Percentiles rank a stretch among this genome's conserved stretches.
phyloP scores from a whole-genome alignment of 2,797 vertebrate species.

The Coracias cyanogaster region DNA sequence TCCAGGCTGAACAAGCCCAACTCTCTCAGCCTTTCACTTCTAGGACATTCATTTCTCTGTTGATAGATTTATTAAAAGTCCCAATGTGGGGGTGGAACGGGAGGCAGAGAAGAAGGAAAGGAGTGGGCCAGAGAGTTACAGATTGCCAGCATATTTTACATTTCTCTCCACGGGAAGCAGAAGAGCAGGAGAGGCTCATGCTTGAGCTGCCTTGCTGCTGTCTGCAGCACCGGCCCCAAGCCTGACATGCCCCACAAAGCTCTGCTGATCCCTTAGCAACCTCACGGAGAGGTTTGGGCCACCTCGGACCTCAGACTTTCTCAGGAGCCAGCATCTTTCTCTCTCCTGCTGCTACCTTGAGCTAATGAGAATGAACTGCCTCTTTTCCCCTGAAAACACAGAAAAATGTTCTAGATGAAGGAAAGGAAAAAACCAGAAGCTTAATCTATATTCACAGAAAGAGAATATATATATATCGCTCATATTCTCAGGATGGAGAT shows the following conservation, averaged over 20 bases:
- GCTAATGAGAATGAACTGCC: not conserved
- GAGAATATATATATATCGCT: not conserved
- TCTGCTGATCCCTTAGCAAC: not conserved
- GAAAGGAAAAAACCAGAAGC: not conserved
- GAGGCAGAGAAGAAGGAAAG: not conserved
- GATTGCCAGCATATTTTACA: not conserved
- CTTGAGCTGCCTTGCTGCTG: not conserved
- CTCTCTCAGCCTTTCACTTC: not conserved
- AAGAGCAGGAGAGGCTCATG: not conserved
- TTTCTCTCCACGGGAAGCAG: not conserved
- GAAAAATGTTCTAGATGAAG: not conserved
- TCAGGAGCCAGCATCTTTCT: not conserved
- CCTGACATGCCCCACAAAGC: not conserved
- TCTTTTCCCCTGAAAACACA: not conserved
- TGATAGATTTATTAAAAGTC: not conserved
- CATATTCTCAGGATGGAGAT: not conserved
- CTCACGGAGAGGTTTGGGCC: not conserved
- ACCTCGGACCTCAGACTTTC: not conserved
- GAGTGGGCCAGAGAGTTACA: not conserved
- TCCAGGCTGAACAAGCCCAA: not conserved
- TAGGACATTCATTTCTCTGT: not conserved
- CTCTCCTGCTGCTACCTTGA: not conserved
- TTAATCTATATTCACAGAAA: constrained; percentile 35
- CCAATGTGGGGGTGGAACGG: not conserved
- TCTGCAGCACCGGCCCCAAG: not conserved